These are phyloP conservation scores for Helogale parvula DNA, from an alignment of 2,113 vertebrate species.

Conservation along the genomic window DNA sequence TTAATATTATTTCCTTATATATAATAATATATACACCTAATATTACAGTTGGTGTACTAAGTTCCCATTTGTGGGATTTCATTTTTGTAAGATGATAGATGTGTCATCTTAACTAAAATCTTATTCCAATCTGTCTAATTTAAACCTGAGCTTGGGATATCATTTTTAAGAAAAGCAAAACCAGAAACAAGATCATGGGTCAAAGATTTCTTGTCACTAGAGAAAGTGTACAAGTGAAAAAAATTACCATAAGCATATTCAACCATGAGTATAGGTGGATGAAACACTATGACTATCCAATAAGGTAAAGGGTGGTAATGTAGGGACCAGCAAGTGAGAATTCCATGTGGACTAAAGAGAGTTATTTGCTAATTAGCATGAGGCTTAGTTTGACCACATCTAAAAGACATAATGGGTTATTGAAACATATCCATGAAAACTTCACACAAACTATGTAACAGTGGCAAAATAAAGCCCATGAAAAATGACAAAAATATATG, in stretches of 20 bases:
- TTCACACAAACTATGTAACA: not conserved
- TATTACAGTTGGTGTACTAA: not conserved
- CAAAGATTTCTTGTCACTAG: not conserved
- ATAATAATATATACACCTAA: not conserved
- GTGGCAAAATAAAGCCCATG: not conserved
- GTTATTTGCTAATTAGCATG: not conserved
- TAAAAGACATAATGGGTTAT: not conserved
- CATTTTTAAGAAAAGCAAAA: not conserved
- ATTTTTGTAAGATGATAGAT: not conserved
- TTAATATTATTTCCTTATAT: not conserved
- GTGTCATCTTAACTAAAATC: not conserved
- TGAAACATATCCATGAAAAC: not conserved
- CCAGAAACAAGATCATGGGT: not conserved
- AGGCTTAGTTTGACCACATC: not conserved
- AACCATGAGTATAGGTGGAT: not conserved
- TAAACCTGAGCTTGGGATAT: not conserved
- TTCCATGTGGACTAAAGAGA: not conserved
- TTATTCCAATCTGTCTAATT: not conserved
- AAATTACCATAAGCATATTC: not conserved
- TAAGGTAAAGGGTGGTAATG: not conserved
- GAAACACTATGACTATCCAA: not conserved
- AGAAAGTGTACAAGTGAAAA: not conserved
- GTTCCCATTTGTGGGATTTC: not conserved
- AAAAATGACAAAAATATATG: not conserved
- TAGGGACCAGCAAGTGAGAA: not conserved